A percentile compares a stretch with the other conserved stretches of the same genome.
These are phyloP conservation scores for Mustelus asterias DNA, from an alignment of 2,113 vertebrate species.

Conservation along the genomic window DNA sequence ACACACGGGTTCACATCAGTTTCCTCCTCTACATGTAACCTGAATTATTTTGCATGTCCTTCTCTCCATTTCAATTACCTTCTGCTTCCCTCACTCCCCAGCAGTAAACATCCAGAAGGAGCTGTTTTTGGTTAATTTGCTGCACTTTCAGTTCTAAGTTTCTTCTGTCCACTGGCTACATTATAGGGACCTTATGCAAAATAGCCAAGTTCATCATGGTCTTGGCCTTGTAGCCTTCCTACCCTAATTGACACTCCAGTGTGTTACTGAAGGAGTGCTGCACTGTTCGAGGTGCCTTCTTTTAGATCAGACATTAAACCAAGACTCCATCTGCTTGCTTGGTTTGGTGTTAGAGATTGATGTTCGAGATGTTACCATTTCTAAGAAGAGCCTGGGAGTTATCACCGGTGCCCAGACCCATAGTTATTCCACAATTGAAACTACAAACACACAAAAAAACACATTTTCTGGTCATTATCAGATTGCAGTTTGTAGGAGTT, in stretches of 20 bases:
- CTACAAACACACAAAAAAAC: too few species aligned
- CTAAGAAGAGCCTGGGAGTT: too few species aligned
- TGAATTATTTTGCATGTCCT: not conserved
- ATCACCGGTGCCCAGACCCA: too few species aligned
- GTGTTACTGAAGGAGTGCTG: too few species aligned
- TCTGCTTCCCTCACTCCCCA: not conserved
- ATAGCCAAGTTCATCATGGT: not conserved
- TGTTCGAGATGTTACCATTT: too few species aligned
- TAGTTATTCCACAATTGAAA: too few species aligned
- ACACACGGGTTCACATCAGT: not conserved
- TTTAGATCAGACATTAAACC: too few species aligned
- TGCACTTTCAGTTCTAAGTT: not conserved
- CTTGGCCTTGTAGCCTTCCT: not conserved
- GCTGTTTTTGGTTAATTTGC: not conserved
- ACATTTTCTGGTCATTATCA: too few species aligned
- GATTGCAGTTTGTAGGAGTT: too few species aligned
- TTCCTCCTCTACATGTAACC: not conserved
- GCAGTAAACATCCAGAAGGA: not conserved
- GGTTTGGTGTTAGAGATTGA: too few species aligned
- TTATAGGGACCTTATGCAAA: not conserved
- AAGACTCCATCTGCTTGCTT: too few species aligned
- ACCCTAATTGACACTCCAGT: not conserved
- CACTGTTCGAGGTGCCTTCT: too few species aligned
- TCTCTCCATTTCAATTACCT: not conserved
- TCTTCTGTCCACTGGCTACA: not conserved